These are phyloP conservation scores for Nannoperca australis DNA, from an alignment of 2,797 vertebrate species.

Conservation along the genomic window DNA sequence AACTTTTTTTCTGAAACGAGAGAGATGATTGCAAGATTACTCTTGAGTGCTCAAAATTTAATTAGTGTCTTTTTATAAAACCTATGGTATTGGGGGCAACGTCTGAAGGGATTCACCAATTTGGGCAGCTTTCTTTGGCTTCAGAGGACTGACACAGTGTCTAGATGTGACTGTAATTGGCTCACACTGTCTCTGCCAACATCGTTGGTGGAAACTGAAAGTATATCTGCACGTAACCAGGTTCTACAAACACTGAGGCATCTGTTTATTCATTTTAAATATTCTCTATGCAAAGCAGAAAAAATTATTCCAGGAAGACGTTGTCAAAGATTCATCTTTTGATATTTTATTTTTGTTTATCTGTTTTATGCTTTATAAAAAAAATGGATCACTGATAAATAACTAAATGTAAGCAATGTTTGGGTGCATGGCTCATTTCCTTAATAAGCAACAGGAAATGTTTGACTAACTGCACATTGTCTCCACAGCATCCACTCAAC, in stretches of 20 bases:
- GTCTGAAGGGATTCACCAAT: slow-evolving; percentile 64
- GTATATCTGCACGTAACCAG: too few species aligned
- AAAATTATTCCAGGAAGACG: not conserved
- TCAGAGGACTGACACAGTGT: slow-evolving; percentile 21
- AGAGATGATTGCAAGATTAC: slow-evolving; percentile 69
- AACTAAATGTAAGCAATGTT: not conserved
- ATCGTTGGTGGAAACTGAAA: not conserved
- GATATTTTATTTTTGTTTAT: not conserved
- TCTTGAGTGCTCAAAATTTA: slow-evolving; percentile 71
- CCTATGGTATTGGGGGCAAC: slow-evolving; percentile 46
- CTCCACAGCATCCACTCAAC: slow-evolving; percentile 11
- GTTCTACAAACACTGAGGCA: not conserved
- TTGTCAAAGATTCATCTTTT: not conserved
- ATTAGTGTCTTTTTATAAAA: slow-evolving; percentile 84
- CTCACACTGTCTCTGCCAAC: not conserved
- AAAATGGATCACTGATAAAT: not conserved
- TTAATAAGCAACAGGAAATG: slow-evolving; percentile 17
- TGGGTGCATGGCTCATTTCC: not conserved
- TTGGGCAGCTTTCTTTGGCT: slow-evolving; percentile 26
- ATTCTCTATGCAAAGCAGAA: not conserved
- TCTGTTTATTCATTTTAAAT: slow-evolving; percentile 2
- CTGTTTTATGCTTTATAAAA: not conserved
- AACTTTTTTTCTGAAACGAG: slow-evolving; percentile 50
- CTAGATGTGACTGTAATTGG: not conserved
- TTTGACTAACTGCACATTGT: not conserved